Evolutionary conservation across 2,797 vertebrate species (phyloP), one percentile per base, ranked within the genome.

Genomic region (Falco novaeseelandiae): DNA sequence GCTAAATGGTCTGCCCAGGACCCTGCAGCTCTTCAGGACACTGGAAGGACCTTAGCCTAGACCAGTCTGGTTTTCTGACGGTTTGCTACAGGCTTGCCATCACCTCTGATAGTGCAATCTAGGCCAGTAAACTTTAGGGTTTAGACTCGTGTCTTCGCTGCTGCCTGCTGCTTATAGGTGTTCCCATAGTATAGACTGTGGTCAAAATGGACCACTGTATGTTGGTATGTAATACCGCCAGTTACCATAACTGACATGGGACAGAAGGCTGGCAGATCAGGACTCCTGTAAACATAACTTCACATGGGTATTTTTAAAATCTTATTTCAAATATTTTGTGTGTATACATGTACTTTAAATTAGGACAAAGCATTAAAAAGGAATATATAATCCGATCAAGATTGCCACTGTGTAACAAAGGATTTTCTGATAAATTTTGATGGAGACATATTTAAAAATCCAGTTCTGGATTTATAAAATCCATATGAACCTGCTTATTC

Each of bases 401-500:
- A 32, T 0, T 84, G 32, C 54, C 16, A 49, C 18, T 12, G 5
- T 23, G 9, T 32, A 62, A 59, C 13, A 79, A 63, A 59, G 8
- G 30, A 72, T 38, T 87, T 62, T 48, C 6, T 49, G 63, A 72
- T 38, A 25, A 77, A 42, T 59, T 90, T 61, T 66, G 70, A 70
- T 18, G 26, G 20, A 70, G 2, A 16, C 16, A 10, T 72, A 40
- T 77, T 79, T 83, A 18, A 95, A 94, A 94, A 78, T 70, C 16
- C 32, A 36, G 8, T 57, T 77, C 83, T 89, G 67, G 30, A 34
- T 90, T 90, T 91, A 84, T 79, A 85, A 92, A 94, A 92, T 57
- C 70, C 83, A 26, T 80, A 80, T 3, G 4, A 96, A 93, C 59
- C 6, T 12, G n/a, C 29, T 82, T 92, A 94, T 89, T 96, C 81